Percentiles rank a stretch among this genome's conserved stretches.
These are phyloP conservation scores for Dasypolia templi DNA, from an alignment of 2,888 invertebrate genomes.

Conservation along the genomic window DNA sequence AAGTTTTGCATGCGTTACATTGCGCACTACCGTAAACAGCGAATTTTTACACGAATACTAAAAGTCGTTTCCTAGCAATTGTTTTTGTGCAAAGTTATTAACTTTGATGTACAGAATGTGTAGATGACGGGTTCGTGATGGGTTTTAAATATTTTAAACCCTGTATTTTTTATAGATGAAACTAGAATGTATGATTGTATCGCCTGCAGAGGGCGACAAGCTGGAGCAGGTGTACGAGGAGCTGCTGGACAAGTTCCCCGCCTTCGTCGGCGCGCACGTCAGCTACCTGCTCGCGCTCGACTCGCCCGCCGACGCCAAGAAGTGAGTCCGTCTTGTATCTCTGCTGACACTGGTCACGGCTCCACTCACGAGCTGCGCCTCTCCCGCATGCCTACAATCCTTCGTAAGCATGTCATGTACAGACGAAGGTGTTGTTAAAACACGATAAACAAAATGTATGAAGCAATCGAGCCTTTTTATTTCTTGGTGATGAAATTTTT, in stretches of 20 bases:
- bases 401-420: background rate
- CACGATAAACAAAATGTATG: background rate
- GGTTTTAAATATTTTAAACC: too few relatives aligned
- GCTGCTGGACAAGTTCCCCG: constrained; percentile 92
- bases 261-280: constrained; percentile 94
- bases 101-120: background rate
- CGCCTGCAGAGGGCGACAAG: constrained; percentile 90
- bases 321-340: constrained; percentile 77
- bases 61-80: too few relatives aligned
- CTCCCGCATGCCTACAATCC: background rate
- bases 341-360: too few relatives aligned
- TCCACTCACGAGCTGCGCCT: too few relatives aligned
- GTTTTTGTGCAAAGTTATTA: background rate
- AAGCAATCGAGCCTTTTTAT: background rate
- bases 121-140: background rate
- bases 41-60: too few relatives aligned
- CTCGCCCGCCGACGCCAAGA: constrained; percentile 84
- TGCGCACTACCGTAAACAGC: too few relatives aligned
- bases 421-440: too few relatives aligned
- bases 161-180: background rate
- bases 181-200: background rate
- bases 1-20: too few relatives aligned
- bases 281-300: constrained; percentile 95
- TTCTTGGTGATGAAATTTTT: too few relatives aligned
- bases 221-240: constrained; percentile 94